Evolutionary conservation across 2,113 vertebrate genomes (phyloP).

Genomic region (Lepisosteus oculatus): DNA sequence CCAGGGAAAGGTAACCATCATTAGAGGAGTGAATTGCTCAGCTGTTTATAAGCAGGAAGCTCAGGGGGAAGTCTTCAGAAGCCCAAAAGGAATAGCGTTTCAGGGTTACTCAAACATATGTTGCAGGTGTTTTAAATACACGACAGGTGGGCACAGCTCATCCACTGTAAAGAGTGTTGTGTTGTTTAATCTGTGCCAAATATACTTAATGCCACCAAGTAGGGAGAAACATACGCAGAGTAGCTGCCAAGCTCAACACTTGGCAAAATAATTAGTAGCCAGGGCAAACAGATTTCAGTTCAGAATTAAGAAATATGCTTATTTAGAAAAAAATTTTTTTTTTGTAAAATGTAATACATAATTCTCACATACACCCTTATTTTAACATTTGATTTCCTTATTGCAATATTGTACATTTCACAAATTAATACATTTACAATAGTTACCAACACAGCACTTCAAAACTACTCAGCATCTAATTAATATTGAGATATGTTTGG

Average conservation of each 20-base stretch:
- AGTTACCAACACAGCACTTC: too few relatives aligned
- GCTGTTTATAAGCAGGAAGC: constrained; percentile 71
- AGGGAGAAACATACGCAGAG: constrained; percentile 42
- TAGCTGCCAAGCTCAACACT: constrained; percentile 35
- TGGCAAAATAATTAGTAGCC: constrained; percentile 67
- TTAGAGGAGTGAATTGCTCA: constrained; percentile 72
- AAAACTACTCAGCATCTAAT: too few relatives aligned
- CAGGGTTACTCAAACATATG: constrained; percentile 70
- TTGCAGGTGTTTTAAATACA: constrained; percentile 67
- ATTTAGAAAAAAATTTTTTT: neutral
- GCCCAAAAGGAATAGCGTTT: constrained; percentile 65
- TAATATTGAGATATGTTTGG: too few relatives aligned
- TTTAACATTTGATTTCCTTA: too few relatives aligned
- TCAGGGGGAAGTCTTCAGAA: constrained; percentile 63
- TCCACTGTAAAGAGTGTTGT: constrained; percentile 47
- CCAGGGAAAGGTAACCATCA: constrained; percentile 60
- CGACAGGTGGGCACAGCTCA: constrained; percentile 69
- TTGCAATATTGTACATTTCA: too few relatives aligned
- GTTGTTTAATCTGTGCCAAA: constrained; percentile 63
- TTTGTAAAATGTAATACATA: neutral
- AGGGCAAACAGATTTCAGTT: constrained; percentile 56
- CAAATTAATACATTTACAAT: too few relatives aligned
- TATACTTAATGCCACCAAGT: constrained; percentile 53
- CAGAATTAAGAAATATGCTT: constrained; percentile 34
- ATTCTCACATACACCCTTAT: neutral